Base-by-base conservation (phyloP, 35 echinoderm and acorn worm species). In the Apostichopus californicus region DNA sequence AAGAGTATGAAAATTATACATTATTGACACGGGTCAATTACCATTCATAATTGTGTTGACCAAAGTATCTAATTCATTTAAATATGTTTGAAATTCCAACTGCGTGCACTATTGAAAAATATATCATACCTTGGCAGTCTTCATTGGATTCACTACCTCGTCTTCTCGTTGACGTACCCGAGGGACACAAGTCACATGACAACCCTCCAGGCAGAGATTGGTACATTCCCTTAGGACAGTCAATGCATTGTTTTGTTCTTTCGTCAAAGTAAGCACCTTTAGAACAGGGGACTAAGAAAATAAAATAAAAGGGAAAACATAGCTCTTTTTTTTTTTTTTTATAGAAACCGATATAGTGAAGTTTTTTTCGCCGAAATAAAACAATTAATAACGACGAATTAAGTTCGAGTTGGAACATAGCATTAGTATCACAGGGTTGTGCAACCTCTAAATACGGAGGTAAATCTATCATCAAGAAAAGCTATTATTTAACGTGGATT, bases 211-310 rank as follows among this genome's bases (percentile, higher is more conserved):
- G 25, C 17, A 63, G n/a, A 65, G 77, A 21, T 81, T 98, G 96
- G 28, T 94, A 98, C 1, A 83, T 92, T 20, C 96, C 96, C 6
- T 86, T 34, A 70, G 85, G 77, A 72, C 94, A 98, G 11, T 90
- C 68, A 12, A 79, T 55, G 73, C 96, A 98, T 21, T 89, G 8
- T 9, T 18, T 73, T 24, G 80, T 57, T 8, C 52, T 0, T 13
- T 55, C 46, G 66, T 98, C 66, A 82, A 86, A 93, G 73, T 91
- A 95, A 28, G 90, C 95, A n/a, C 96, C 96, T 7, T 57, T 60
- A 53, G 93, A 89, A 80, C 96, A 98, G 13, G 79, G 83, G 12
- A 95, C 96, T 98, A 5, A 13, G 12, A 81, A 90, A 52, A 90
- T 54, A 75, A 92, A 9, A 91, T 8, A 65, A 34, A 20, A 80